Conservation (phyloP, 2,797 vertebrate species). For the Labroides dimidiatus region DNA sequence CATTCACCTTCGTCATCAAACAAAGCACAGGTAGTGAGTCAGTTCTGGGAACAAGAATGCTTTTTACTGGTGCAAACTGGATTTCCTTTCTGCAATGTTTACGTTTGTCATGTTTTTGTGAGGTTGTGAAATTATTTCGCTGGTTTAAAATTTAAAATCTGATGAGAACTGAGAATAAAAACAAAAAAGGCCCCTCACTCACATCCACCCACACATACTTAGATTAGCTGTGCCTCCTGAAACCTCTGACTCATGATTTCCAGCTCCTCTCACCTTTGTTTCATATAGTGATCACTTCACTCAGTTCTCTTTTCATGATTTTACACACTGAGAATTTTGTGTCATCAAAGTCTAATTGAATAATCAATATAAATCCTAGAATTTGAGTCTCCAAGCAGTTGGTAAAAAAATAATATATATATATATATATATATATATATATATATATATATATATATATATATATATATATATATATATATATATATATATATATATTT, state of each 20-base stretch:
- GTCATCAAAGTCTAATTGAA: neutral
- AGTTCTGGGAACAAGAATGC: neutral
- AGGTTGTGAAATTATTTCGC: neutral
- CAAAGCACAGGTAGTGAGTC: neutral
- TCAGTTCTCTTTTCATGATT: no score
- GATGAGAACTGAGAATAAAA: neutral
- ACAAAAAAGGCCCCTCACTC: neutral
- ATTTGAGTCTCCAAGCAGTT: no score
- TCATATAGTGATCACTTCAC: no score
- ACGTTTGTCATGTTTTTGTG: no score
- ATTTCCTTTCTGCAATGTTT: neutral
- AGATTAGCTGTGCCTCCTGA: neutral
- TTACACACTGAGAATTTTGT: no score
- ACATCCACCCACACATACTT: neutral
- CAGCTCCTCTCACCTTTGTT: conserved; percentile 4
- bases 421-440: no score
- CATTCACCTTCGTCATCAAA: neutral
- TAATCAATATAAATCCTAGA: neutral
- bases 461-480: no score
- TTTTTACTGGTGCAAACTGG: no score
- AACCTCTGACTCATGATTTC: neutral
- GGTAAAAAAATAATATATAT: no score
- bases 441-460: no score
- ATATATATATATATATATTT: no score
- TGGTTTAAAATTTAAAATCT: neutral